phyloP scores from a whole-genome alignment of 2,113 vertebrate species.

The Sorex fumeus region DNA sequence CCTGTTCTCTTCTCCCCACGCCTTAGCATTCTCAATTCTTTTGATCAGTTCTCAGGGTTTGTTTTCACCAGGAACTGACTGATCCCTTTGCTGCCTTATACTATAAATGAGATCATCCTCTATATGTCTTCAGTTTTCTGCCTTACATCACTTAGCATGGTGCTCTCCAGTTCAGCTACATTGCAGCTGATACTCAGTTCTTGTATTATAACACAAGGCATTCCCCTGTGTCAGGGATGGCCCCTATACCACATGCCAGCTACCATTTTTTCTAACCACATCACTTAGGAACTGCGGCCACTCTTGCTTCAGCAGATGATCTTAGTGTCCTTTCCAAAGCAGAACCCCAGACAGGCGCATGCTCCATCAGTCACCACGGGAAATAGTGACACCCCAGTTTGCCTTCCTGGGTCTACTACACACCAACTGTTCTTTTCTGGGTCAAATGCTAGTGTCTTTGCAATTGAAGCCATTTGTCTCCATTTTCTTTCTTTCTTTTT shows the following conservation, averaged over 20 bases:
- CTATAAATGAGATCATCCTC: no score
- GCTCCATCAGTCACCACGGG: background rate
- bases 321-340: background rate
- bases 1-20: no score
- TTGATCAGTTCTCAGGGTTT: no score
- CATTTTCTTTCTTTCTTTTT: no score
- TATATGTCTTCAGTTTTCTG: no score
- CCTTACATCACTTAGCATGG: no score
- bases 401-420: background rate
- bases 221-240: background rate
- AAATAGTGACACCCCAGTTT: constrained; percentile 27
- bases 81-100: no score
- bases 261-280: background rate
- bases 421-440: background rate
- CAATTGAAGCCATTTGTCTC: background rate
- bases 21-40: no score
- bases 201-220: background rate
- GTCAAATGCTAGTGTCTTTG: constrained; percentile 30
- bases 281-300: background rate
- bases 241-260: background rate
- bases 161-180: no score
- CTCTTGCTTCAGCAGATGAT: background rate
- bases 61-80: no score
- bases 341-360: background rate
- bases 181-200: constrained; percentile 16